These are phyloP conservation scores for Thalpophila matura DNA, from an alignment of 2,888 invertebrate species.

Conservation along the genomic window DNA sequence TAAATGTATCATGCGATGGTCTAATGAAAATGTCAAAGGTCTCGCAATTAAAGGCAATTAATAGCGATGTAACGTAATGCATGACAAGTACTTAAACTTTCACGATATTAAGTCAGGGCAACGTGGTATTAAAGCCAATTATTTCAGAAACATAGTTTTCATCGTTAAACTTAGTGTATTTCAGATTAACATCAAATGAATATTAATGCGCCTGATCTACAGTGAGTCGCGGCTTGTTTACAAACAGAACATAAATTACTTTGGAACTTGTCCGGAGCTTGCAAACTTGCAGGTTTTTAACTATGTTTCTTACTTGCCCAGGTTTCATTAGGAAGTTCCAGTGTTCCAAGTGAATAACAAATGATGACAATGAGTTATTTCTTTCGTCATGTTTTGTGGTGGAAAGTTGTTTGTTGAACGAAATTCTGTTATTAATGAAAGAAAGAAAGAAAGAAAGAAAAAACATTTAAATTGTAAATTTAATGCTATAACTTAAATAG, in stretches of 20 bases:
- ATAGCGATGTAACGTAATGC: neutral
- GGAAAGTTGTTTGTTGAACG: neutral
- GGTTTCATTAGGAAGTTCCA: conserved; percentile 35
- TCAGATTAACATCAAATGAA: conserved; percentile 44
- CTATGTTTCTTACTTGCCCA: conserved; percentile 15
- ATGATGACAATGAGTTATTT: conserved; percentile 11
- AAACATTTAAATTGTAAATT: too few relatives aligned
- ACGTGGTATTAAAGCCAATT: conserved; percentile 13
- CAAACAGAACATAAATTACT: conserved; percentile 46
- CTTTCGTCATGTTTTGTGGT: neutral
- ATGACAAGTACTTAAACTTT: neutral
- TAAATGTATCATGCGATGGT: neutral
- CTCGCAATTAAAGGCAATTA: neutral
- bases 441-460: too few relatives aligned
- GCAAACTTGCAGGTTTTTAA: conserved; percentile 20
- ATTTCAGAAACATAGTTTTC: conserved; percentile 18
- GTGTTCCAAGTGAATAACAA: conserved; percentile 31
- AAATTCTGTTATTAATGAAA: neutral
- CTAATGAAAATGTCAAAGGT: neutral
- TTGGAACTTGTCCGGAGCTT: conserved; percentile 35
- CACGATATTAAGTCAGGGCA: neutral
- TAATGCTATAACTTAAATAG: too few relatives aligned
- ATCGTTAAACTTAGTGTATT: conserved; percentile 21
- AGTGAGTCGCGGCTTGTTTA: conserved; percentile 36
- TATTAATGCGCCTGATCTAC: conserved; percentile 43